Percentiles rank a stretch among this genome's conserved stretches.
Conservation (phyloP, 2,113 vertebrate genomes). For the Coreoperca whiteheadi region DNA sequence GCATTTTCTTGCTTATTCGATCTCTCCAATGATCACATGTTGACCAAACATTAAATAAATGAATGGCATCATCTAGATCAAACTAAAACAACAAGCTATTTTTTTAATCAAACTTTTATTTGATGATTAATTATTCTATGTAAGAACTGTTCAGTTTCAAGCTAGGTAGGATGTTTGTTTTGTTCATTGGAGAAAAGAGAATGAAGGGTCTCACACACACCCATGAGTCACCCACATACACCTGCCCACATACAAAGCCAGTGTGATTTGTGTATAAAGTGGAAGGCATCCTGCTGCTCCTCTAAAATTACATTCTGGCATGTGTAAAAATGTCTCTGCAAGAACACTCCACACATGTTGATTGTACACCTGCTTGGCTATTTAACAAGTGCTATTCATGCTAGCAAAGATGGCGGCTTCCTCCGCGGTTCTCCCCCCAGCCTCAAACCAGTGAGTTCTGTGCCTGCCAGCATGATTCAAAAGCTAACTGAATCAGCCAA, state of each 20-base stretch:
- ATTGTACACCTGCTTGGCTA: conserved; percentile 71
- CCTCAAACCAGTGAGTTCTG: conserved; percentile 30
- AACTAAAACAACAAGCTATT: neutral
- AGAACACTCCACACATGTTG: conserved; percentile 60
- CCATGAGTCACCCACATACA: conserved; percentile 14
- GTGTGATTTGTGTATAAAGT: conserved; percentile 61
- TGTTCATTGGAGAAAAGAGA: neutral
- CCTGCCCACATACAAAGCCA: conserved; percentile 31
- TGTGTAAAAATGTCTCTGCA: conserved; percentile 64
- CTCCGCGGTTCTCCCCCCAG: conserved; percentile 32
- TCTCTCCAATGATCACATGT: neutral
- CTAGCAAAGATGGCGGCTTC: conserved; percentile 29
- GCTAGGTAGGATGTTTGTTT: conserved; percentile 8
- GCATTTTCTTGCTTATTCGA: neutral
- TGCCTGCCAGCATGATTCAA: conserved; percentile 63
- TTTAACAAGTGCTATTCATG: conserved; percentile 60
- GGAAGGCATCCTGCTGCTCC: conserved; percentile 58
- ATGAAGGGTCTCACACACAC: conserved; percentile 1
- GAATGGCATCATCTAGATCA: neutral
- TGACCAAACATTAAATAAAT: neutral
- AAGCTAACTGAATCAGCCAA: conserved; percentile 49
- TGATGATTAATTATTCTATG: neutral
- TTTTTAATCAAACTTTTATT: neutral
- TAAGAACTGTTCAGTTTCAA: neutral
- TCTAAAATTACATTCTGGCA: conserved; percentile 68